phyloP scores from a whole-genome alignment of 2,797 vertebrate species.

The Crossoptilon crossoptilon region DNA sequence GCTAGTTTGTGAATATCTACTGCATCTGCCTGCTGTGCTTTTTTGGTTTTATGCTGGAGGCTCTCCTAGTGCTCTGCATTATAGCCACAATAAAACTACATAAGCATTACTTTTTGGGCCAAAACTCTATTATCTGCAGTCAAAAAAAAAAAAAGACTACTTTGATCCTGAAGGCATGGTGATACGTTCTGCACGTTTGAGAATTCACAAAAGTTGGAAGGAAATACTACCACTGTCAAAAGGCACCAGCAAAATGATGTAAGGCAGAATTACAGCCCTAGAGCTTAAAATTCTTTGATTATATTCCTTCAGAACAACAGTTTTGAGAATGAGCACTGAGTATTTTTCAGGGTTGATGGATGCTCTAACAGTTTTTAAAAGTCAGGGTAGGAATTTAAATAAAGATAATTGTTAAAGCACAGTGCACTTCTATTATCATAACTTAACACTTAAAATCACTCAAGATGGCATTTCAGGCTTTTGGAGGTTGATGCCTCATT shows the following conservation, averaged over 20 bases:
- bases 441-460: constrained; percentile 44
- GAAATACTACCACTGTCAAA: neutral
- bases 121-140: neutral
- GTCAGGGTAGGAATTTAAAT: constrained; percentile 39
- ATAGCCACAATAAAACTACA: neutral
- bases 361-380: constrained; percentile 16
- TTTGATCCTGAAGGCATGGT: neutral
- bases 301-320: neutral
- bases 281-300: neutral
- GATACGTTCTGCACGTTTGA: neutral
- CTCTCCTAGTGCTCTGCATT: neutral
- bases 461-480: constrained; percentile 43
- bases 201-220: neutral
- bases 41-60: neutral
- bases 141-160: neutral
- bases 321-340: neutral
- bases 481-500: constrained; percentile 65
- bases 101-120: neutral
- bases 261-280: neutral
- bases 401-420: constrained; percentile 34
- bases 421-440: constrained; percentile 26
- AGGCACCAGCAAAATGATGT: neutral
- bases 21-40: neutral
- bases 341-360: neutral
- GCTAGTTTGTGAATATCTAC: neutral